phyloP scores from a whole-genome alignment of 1,140 invertebrate species.

The Listronotus bonariensis region DNA sequence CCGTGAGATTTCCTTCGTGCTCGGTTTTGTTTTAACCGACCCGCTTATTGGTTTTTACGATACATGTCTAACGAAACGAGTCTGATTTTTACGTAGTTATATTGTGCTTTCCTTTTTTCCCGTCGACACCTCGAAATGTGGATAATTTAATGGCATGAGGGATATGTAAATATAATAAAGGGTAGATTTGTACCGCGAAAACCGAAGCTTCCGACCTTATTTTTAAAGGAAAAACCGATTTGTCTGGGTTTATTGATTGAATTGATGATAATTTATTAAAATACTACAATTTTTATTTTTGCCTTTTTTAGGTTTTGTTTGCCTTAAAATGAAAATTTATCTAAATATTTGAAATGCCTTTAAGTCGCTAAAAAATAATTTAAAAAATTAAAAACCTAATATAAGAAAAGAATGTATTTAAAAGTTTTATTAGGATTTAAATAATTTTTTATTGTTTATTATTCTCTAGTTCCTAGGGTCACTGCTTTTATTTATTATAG shows the following conservation, averaged over 20 bases:
- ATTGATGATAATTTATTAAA: constrained; percentile 3
- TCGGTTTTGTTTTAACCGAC: constrained; percentile 47
- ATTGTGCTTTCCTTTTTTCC: constrained; percentile 28
- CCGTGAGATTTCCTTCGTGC: constrained; percentile 6
- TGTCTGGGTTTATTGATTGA: constrained; percentile 8
- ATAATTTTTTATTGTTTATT: too few species aligned
- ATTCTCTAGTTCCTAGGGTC: too few species aligned
- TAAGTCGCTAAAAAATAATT: too few species aligned
- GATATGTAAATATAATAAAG: constrained; percentile 28
- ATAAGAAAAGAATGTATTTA: too few species aligned
- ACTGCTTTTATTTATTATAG: too few species aligned
- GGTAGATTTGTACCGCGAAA: constrained; percentile 7
- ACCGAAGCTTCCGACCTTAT: constrained; percentile 6
- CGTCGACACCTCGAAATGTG: constrained; percentile 22
- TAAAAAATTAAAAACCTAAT: too few species aligned
- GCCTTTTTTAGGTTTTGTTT: too few species aligned
- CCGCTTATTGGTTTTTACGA: constrained; percentile 46
- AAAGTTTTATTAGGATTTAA: too few species aligned
- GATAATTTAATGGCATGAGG: constrained; percentile 31
- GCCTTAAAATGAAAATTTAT: too few species aligned
- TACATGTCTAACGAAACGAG: constrained; percentile 42
- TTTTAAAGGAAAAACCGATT: constrained; percentile 5
- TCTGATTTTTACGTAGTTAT: constrained; percentile 44
- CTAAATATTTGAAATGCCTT: too few species aligned
- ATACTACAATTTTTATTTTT: too few species aligned